Base-by-base conservation (phyloP, 92 coral and sea anemone genomes). In the Bergia sp. region DNA sequence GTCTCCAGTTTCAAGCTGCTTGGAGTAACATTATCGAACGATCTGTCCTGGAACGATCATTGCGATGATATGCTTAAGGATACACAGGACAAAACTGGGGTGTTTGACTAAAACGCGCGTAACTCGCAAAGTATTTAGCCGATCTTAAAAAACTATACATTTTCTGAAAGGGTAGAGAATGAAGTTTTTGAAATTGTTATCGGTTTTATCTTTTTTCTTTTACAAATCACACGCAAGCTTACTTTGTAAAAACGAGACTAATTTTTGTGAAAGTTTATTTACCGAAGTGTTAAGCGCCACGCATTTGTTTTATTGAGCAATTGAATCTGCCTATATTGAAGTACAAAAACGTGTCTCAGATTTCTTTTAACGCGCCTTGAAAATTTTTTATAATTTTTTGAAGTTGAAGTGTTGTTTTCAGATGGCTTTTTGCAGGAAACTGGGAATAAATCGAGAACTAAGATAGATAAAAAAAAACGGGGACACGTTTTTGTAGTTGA, bases 401-500 rank as follows among this genome's bases (percentile, higher is more conserved):
- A n/a, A n/a, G n/a, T n/a, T n/a, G n/a, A n/a, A n/a, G n/a, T n/a
- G n/a, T n/a, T n/a, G n/a, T n/a, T n/a, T n/a, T n/a, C n/a, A n/a
- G n/a, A n/a, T n/a, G n/a, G n/a, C n/a, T n/a, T n/a, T n/a, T n/a
- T n/a, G n/a, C n/a, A n/a, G n/a, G n/a, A n/a, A n/a, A n/a, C n/a
- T n/a, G n/a, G n/a, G n/a, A n/a, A n/a, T n/a, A n/a, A n/a, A n/a
- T n/a, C n/a, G n/a, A 47, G 78, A 73, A 73, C 78, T 0, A 73
- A 13, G 78, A 1, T 0, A 73, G 7, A 73, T 40, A 73, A 73
- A 73, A 40, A 73, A 73, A 73, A 73, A 2, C 78, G 78, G 78
- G 7, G 80, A 76, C 80, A 76, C 80, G 10, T 76, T 42, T 76
- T 76, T 76, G 80, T 42, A 76, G 53, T 76, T 76, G 55, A 76